A percentile compares a stretch with the other conserved stretches of the same genome.
Evolutionary conservation across 2,888 invertebrate genomes (phyloP).

Genomic region (Lithophane leautieri): DNA sequence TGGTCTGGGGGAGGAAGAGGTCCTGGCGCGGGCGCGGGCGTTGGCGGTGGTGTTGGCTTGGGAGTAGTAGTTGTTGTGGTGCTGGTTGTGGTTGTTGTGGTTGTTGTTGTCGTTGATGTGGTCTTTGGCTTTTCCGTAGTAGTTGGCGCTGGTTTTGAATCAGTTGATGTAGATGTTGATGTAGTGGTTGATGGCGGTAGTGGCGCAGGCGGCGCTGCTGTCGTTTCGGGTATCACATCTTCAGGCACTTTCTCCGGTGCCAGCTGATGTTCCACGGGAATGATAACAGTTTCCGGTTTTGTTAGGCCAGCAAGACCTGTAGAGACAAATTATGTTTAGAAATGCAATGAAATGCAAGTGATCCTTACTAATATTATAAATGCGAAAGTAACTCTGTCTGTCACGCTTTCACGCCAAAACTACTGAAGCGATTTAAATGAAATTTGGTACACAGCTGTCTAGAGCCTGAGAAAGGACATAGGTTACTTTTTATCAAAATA

Average conservation of each 20-base stretch:
- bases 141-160: slow-evolving; percentile 19
- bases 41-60: slow-evolving; percentile 36
- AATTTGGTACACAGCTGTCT: too few species aligned
- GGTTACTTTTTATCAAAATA: too few species aligned
- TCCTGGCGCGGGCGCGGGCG: slow-evolving; percentile 70
- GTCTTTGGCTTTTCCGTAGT: slow-evolving; percentile 55
- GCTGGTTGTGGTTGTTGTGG: slow-evolving; percentile 75
- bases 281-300: background rate
- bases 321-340: background rate
- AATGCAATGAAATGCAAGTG: background rate
- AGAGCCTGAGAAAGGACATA: too few species aligned
- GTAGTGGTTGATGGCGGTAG: background rate
- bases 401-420: too few species aligned
- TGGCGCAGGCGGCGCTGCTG: background rate
- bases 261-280: background rate
- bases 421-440: too few species aligned
- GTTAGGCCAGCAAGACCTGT: slow-evolving; percentile 37
- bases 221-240: background rate
- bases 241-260: background rate
- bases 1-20: slow-evolving; percentile 78
- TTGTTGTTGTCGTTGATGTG: slow-evolving; percentile 75
- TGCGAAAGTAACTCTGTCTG: too few species aligned
- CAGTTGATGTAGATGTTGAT: background rate
- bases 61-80: background rate
- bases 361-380: too few species aligned